phyloP scores from a whole-genome alignment of 2,797 vertebrate genomes.

The Xenopus petersii region DNA sequence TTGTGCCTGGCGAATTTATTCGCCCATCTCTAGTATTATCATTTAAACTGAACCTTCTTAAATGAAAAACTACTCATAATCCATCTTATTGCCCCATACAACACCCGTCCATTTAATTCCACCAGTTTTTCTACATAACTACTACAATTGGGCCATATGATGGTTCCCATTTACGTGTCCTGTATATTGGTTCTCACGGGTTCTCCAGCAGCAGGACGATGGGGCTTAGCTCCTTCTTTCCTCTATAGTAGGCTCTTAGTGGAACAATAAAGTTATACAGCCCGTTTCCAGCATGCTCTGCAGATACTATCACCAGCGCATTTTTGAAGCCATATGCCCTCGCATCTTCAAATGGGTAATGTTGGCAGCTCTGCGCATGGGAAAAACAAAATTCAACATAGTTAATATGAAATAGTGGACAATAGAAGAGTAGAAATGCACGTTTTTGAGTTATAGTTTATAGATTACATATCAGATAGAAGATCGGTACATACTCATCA shows the following conservation, averaged over 20 bases:
- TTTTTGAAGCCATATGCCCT: slow-evolving; percentile 79
- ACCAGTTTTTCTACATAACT: not conserved
- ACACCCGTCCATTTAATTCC: not conserved
- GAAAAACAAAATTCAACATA: not conserved
- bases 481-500: too few species aligned
- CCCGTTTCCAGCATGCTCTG: slow-evolving; percentile 78
- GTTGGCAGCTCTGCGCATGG: slow-evolving; percentile 69
- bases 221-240: slow-evolving; percentile 79
- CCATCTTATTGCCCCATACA: not conserved
- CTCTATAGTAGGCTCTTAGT: slow-evolving; percentile 77
- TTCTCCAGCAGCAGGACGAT: slow-evolving; percentile 78
- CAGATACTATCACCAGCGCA: slow-evolving; percentile 79
- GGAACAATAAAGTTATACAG: slow-evolving; percentile 83
- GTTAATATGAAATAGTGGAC: not conserved
- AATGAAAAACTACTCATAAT: too few species aligned
- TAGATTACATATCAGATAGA: too few species aligned
- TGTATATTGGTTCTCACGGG: slow-evolving; percentile 62
- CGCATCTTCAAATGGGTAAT: slow-evolving; percentile 76
- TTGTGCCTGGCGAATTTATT: too few species aligned
- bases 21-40: too few species aligned
- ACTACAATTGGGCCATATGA: not conserved
- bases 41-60: too few species aligned
- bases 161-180: not conserved
- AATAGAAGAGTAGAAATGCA: too few species aligned
- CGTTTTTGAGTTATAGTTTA: too few species aligned